Conservation (phyloP, 2,797 vertebrate genomes). For the Poeciliopsis presidionis region DNA sequence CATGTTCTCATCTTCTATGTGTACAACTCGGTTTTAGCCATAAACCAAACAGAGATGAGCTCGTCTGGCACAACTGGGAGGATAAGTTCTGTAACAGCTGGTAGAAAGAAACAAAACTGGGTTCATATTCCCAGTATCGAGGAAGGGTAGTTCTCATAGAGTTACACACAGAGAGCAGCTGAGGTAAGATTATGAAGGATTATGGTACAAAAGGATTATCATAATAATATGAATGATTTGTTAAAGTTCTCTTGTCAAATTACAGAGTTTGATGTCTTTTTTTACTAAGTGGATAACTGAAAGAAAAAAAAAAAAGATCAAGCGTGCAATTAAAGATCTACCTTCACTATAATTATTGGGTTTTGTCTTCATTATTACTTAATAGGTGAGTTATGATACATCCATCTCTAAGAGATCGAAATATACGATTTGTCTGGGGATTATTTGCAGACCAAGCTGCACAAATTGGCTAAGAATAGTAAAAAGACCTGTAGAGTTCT, state of each 20-base stretch:
- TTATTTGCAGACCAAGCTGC: too few species aligned
- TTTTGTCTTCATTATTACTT: not conserved
- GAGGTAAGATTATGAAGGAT: slow-evolving; percentile 24
- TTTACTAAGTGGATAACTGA: not conserved
- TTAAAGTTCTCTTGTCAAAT: not conserved
- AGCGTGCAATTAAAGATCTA: not conserved
- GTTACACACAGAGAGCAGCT: slow-evolving; percentile 14
- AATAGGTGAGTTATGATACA: not conserved
- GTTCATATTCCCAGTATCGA: slow-evolving; percentile 29
- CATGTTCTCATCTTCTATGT: slow-evolving; percentile 8
- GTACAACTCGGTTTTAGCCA: slow-evolving; percentile 9
- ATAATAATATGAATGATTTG: not conserved
- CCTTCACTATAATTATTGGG: not conserved
- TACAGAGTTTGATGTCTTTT: not conserved
- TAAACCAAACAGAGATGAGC: slow-evolving; percentile 28
- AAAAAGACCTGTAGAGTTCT: not conserved
- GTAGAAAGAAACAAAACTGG: slow-evolving; percentile 30
- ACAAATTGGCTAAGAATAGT: too few species aligned
- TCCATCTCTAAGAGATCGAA: not conserved
- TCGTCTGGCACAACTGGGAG: slow-evolving; percentile 46
- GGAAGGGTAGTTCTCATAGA: slow-evolving; percentile 22
- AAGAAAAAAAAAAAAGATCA: too few species aligned
- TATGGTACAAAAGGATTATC: slow-evolving; percentile 8
- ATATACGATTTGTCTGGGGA: not conserved
- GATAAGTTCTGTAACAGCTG: slow-evolving; percentile 39